phyloP scores from a whole-genome alignment of 2,113 vertebrate genomes.

The Leucoraja erinaceus region DNA sequence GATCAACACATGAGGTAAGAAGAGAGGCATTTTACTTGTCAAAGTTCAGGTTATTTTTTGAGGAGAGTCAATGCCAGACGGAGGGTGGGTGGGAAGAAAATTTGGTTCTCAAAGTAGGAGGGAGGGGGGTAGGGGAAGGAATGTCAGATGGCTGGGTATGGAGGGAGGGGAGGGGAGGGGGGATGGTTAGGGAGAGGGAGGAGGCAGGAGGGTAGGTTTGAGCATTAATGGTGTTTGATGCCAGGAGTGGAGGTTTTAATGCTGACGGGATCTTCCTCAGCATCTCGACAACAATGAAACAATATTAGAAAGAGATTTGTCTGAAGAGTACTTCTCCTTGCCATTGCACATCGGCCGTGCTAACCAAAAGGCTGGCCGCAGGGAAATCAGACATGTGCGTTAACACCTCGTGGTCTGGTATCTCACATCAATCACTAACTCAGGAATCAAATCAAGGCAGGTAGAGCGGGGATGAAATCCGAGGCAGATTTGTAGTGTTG shows the following conservation, averaged over 20 bases:
- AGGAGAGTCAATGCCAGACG: conserved; percentile 66
- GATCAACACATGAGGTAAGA: conserved; percentile 86
- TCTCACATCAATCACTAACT: background rate
- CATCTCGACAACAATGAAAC: background rate
- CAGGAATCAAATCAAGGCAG: background rate
- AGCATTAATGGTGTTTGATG: background rate
- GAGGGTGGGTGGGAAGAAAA: no score
- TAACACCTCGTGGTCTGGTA: background rate
- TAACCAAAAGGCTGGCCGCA: background rate
- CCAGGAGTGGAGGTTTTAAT: background rate
- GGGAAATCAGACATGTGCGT: background rate
- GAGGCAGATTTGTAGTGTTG: background rate
- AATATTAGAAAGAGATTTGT: background rate
- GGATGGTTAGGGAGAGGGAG: no score
- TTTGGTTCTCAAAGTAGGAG: background rate
- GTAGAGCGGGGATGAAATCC: background rate
- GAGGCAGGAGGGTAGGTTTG: no score
- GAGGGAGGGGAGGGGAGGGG: background rate
- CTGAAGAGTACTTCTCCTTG: background rate
- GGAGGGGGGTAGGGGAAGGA: background rate
- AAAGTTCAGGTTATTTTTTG: conserved; percentile 69
- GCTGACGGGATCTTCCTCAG: background rate
- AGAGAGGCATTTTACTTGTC: conserved; percentile 56
- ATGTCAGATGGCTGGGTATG: background rate
- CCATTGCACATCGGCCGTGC: background rate